Conservation (phyloP, 2,888 invertebrate genomes). For the Lasioglossum malachurum region DNA sequence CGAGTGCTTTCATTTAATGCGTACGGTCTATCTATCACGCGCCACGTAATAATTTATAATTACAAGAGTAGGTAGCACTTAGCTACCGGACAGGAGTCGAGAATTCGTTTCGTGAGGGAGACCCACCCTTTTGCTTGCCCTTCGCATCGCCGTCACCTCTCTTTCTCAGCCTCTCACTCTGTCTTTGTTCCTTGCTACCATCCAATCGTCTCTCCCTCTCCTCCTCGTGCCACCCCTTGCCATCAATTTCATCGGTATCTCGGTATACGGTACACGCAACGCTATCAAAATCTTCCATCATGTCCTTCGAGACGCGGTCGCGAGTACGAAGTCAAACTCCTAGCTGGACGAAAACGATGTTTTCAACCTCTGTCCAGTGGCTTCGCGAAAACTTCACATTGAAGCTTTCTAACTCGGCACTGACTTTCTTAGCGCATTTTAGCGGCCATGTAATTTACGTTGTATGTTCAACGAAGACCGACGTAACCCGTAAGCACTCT, state of each 20-base stretch:
- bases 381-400: background rate
- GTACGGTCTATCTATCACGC: constrained; percentile 75
- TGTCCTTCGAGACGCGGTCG: background rate
- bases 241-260: background rate
- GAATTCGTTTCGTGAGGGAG: constrained; percentile 60
- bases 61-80: constrained; percentile 74
- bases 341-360: background rate
- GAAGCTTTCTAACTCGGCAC: background rate
- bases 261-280: constrained; percentile 11
- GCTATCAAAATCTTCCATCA: constrained; percentile 4
- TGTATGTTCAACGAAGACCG: background rate
- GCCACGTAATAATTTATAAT: constrained; percentile 78
- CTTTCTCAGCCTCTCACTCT: constrained; percentile 23
- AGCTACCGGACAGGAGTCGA: constrained; percentile 74
- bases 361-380: background rate
- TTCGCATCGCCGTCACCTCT: constrained; percentile 6
- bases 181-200: background rate
- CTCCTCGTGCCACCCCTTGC: background rate
- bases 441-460: background rate
- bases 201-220: background rate
- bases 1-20: constrained; percentile 75
- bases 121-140: constrained; percentile 35
- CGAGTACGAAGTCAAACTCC: background rate
- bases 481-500: background rate
- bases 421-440: background rate